A percentile compares a stretch with the other conserved stretches of the same genome.
Conservation (phyloP, 2,888 invertebrate species). For the Drosophila paranaensis region DNA sequence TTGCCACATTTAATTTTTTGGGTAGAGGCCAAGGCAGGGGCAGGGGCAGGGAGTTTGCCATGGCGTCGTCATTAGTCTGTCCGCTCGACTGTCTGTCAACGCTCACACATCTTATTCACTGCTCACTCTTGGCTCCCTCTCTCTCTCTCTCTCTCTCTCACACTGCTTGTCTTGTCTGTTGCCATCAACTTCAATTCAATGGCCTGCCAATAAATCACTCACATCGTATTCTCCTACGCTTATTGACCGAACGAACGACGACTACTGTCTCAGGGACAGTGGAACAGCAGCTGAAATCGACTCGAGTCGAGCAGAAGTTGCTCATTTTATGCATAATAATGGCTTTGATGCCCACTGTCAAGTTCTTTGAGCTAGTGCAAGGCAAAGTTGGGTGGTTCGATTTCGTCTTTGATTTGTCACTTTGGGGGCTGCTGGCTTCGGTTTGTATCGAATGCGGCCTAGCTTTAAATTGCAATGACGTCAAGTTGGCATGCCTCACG, state of each 20-base stretch:
- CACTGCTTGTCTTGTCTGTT: constrained; percentile 43
- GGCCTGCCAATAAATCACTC: constrained; percentile 82
- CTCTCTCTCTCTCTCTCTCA: constrained; percentile 33
- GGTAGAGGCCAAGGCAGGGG: constrained; percentile 22
- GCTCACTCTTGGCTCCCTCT: constrained; percentile 6
- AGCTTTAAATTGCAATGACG: constrained; percentile 80
- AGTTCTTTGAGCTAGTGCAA: constrained; percentile 23
- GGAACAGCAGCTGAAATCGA: constrained; percentile 7
- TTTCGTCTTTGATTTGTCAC: constrained; percentile 65
- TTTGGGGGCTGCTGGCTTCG: constrained; percentile 39
- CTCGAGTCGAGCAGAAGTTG: background rate
- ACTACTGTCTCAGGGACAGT: constrained; percentile 55
- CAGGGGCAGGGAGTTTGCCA: constrained; percentile 13
- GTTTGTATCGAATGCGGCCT: constrained; percentile 51
- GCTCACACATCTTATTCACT: constrained; percentile 77
- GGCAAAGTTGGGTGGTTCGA: constrained; percentile 42
- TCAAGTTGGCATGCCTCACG: constrained; percentile 77
- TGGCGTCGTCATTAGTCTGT: constrained; percentile 49
- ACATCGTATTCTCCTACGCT: constrained; percentile 70
- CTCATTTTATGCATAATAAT: background rate
- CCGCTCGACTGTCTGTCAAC: constrained; percentile 67
- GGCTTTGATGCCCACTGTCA: constrained; percentile 45
- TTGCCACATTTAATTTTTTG: constrained; percentile 74
- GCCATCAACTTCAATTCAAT: constrained; percentile 81
- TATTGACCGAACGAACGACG: constrained; percentile 33